These are phyloP conservation scores for Drosophila percnosoma DNA, from an alignment of 2,888 invertebrate genomes.

Conservation along the genomic window DNA sequence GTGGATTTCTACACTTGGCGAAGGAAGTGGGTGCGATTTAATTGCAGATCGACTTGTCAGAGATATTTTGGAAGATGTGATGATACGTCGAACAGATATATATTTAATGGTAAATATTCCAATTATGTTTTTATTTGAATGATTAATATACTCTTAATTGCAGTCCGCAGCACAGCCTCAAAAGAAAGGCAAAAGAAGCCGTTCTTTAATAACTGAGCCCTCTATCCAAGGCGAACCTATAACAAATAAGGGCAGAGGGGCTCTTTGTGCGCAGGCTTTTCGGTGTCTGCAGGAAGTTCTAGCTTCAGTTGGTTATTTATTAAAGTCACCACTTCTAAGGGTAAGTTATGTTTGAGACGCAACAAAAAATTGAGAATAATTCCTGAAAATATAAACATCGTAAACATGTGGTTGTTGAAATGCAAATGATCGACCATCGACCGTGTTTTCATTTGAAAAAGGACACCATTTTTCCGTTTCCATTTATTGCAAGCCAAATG, in stretches of 20 bases:
- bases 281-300: slow-evolving; percentile 29
- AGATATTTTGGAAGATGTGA: slow-evolving; percentile 29
- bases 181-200: slow-evolving; percentile 3
- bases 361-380: background rate
- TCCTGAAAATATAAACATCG: background rate
- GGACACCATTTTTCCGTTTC: background rate
- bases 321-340: slow-evolving; percentile 33
- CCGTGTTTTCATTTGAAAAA: background rate
- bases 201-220: background rate
- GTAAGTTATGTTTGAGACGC: slow-evolving; percentile 12
- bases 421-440: background rate
- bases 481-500: background rate
- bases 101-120: slow-evolving; percentile 23
- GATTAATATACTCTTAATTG: background rate
- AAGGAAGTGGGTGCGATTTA: slow-evolving; percentile 40
- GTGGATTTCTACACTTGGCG: slow-evolving; percentile 35
- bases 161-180: background rate
- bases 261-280: slow-evolving; percentile 31
- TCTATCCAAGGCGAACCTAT: background rate
- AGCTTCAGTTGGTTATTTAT: slow-evolving; percentile 21
- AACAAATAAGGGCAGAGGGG: background rate
- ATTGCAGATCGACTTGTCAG: slow-evolving; percentile 32
- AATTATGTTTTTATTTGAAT: background rate
- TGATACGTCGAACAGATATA: slow-evolving; percentile 18
- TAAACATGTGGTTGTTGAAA: background rate